Base-by-base conservation (phyloP, 2,888 invertebrate genomes). In the Phaonia tiefii region DNA sequence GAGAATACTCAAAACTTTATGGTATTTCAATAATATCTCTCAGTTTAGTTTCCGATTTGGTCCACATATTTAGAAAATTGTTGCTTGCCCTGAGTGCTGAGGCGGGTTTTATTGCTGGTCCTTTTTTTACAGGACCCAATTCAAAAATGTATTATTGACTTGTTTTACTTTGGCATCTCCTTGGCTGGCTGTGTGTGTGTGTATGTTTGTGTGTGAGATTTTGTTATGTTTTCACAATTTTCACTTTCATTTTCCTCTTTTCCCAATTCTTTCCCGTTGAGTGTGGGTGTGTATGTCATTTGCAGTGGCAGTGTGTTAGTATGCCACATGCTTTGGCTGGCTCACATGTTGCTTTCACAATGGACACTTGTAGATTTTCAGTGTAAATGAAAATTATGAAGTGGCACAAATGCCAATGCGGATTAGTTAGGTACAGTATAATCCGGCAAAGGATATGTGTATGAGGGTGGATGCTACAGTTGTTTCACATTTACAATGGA, bases 361-460 rank as follows among this genome's bases (percentile, higher is more conserved):
- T 58, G 67, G 44, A 63, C 77, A 80, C 80, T 77, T 80, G 77
- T 81, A 75, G 77, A 77, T 73, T 63, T 72, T 31, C 73, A 10
- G 2, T 15, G 20, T 54, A 13, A 44, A 13, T 44, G 44, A 13
- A 13, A 13, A 2, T 2, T 13, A 44, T 5, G 11, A 44, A 44
- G 31, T 31, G 31, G 31, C 8, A 31, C 31, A 31, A 31, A 31
- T 31, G 31, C 4, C 4, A 31, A 8, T 8, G 8, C 3, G 31
- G 31, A 8, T 31, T 31, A 31, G 31, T 8, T 8, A 31, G 31
- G 31, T 5, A 31, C 8, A 31, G 31, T n/a, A n/a, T n/a, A n/a
- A n/a, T n/a, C n/a, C n/a, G n/a, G n/a, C n/a, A n/a, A n/a, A n/a
- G n/a, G n/a, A n/a, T n/a, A n/a, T n/a, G n/a, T n/a, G n/a, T n/a